These are phyloP conservation scores for Hyppa rectilinea DNA, from an alignment of 2,888 invertebrate species.

Conservation along the genomic window DNA sequence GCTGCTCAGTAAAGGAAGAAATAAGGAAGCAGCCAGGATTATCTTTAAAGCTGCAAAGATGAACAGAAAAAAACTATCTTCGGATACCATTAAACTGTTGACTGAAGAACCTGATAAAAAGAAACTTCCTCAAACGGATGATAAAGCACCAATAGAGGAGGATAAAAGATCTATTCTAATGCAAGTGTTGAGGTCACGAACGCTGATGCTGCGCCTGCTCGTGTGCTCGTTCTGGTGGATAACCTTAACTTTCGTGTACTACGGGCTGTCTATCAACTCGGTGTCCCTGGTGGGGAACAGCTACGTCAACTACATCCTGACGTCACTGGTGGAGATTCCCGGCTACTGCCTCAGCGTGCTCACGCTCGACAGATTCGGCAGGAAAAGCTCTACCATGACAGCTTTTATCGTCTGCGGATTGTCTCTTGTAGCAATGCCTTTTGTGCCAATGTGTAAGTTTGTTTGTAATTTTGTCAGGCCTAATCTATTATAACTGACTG, in stretches of 20 bases:
- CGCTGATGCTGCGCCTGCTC: conserved; percentile 87
- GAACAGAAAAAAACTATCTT: conserved; percentile 83
- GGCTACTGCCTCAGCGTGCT: conserved; percentile 91
- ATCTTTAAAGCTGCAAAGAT: conserved; percentile 87
- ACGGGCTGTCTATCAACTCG: conserved; percentile 95
- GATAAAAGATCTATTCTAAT: conserved; percentile 68
- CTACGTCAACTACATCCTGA: conserved; percentile 94
- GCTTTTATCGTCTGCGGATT: conserved; percentile 91
- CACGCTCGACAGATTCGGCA: conserved; percentile 90
- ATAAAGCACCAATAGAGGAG: conserved; percentile 10
- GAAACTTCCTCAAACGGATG: conserved; percentile 32
- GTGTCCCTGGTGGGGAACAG: conserved; percentile 94
- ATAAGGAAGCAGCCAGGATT: conserved; percentile 87
- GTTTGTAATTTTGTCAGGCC: neutral
- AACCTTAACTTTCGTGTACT: conserved; percentile 94
- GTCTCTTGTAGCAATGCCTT: conserved; percentile 90
- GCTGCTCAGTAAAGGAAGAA: conserved; percentile 92
- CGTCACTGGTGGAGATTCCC: conserved; percentile 92
- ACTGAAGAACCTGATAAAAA: conserved; percentile 62
- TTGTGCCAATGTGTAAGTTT: conserved; percentile 89
- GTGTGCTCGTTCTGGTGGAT: conserved; percentile 95
- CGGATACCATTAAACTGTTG: conserved; percentile 72
- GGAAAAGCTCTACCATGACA: conserved; percentile 90
- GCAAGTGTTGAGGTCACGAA: conserved; percentile 88
- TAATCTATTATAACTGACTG: too few species aligned